These are phyloP conservation scores for Leucania comma DNA, from an alignment of 2,888 invertebrate genomes.

Conservation along the genomic window DNA sequence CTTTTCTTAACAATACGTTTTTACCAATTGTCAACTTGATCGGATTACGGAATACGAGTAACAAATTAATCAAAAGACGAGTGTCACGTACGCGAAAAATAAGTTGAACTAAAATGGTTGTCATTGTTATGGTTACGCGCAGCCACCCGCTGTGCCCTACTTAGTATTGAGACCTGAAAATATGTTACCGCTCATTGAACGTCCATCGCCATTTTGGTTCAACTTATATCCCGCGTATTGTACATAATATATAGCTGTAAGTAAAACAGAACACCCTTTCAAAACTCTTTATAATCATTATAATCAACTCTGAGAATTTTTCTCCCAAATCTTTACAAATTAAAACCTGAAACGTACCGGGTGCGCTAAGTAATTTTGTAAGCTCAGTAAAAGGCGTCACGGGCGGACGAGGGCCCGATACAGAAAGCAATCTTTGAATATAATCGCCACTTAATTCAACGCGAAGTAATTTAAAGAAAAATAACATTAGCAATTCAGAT, in stretches of 20 bases:
- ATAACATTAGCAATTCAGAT: constrained; percentile 90
- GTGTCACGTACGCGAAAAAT: too few species aligned
- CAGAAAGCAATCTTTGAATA: constrained; percentile 84
- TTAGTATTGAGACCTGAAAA: too few species aligned
- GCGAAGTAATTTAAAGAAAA: constrained; percentile 89
- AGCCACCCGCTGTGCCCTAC: too few species aligned
- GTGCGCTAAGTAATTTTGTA: constrained; percentile 45
- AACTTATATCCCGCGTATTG: too few species aligned
- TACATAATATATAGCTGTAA: too few species aligned
- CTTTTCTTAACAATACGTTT: neutral
- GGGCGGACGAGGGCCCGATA: constrained; percentile 76
- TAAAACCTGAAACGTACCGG: constrained; percentile 38
- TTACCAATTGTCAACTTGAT: neutral
- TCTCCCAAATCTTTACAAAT: constrained; percentile 42
- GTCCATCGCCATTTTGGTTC: too few species aligned
- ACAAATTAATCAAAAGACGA: neutral
- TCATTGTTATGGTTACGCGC: too few species aligned
- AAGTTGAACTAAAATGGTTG: too few species aligned
- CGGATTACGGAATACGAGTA: neutral
- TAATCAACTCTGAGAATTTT: constrained; percentile 21
- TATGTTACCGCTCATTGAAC: too few species aligned
- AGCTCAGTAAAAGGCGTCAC: constrained; percentile 63
- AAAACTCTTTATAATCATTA: constrained; percentile 3
- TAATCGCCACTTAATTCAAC: constrained; percentile 85
- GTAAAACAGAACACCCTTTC: constrained; percentile 6